Base-by-base conservation (phyloP, 2,797 vertebrate genomes). In the Macroramphosus scolopax region DNA sequence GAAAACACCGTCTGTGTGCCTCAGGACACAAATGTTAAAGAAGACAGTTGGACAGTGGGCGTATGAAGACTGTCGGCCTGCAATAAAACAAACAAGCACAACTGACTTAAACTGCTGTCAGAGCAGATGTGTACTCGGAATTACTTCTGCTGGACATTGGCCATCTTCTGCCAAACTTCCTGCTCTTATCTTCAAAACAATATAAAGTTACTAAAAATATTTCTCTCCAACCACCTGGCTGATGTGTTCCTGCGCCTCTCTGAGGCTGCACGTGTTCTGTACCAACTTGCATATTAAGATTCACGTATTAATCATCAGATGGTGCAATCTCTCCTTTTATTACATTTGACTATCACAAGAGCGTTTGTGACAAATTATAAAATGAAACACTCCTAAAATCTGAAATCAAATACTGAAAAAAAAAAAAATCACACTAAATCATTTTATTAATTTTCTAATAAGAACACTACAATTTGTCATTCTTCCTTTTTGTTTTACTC, bases 401-500 rank as follows among this genome's bases (percentile, higher is more conserved):
- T 62, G 66, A 86, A 86, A 87, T 85, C 66, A 87, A 85, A 85
- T 77, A 85, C 82, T 77, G 76, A 71, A 63, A 56, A 41, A 37
- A 41, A 54, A 59, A 72, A 89, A 89, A 87, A 87, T 78, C 89
- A 91, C 90, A 89, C 89, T 91, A 92, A 89, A 89, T 91, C 81
- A 84, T 90, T 91, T 90, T 89, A 89, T 90, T 90, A 88, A 85
- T 90, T 91, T 90, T 90, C 88, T 90, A 91, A 87, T 91, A 91
- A 92, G 90, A 92, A 91, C 89, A 92, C 90, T 91, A 92, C 91
- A 91, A 87, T 91, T 90, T 90, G 86, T 89, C 87, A 90, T 89
- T 88, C 78, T 84, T 85, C 74, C 75, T 80, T 86, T 65, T 85
- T 86, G 76, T 90, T 90, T 88, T 78, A 89, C 87, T 90, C 88